phyloP scores from a whole-genome alignment of 1,140 invertebrate species.

The Pseudomyrmex gracilis region DNA sequence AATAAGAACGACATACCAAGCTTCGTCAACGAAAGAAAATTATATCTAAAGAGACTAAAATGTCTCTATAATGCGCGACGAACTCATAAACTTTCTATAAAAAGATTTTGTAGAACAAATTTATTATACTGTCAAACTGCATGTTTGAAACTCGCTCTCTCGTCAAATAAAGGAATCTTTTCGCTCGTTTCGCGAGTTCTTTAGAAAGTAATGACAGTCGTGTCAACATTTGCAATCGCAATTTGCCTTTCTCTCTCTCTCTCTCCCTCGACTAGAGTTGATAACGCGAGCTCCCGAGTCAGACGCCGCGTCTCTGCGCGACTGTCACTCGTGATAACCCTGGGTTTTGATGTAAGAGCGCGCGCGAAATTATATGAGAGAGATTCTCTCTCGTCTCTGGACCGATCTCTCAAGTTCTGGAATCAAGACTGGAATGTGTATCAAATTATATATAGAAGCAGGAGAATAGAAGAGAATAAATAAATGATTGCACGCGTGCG shows the following conservation, averaged over 20 bases:
- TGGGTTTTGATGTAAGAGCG: conserved; percentile 31
- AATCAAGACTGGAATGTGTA: not conserved
- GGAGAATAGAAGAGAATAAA: not conserved
- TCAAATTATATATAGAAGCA: not conserved
- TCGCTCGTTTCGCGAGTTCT: not conserved
- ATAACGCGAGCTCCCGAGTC: conserved; percentile 48
- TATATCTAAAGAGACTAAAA: not conserved
- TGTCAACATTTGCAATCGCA: conserved; percentile 5
- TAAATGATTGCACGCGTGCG: no score
- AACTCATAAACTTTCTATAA: not conserved
- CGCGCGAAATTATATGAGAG: not conserved
- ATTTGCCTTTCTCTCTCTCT: not conserved
- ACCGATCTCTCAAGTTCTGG: not conserved
- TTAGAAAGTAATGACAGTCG: conserved; percentile 1
- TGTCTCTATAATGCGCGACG: not conserved
- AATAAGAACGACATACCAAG: conserved; percentile 39
- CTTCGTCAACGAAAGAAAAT: not conserved
- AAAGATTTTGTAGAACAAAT: not conserved
- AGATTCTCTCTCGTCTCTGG: not conserved
- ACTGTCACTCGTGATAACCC: conserved; percentile 57
- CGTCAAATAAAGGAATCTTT: not conserved
- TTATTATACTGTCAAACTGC: not conserved
- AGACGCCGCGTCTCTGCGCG: conserved; percentile 61
- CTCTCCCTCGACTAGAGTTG: conserved; percentile 4
- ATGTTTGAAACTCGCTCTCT: not conserved